These are phyloP conservation scores for Remorina albescens DNA, from an alignment of 2,797 vertebrate species.

Conservation along the genomic window DNA sequence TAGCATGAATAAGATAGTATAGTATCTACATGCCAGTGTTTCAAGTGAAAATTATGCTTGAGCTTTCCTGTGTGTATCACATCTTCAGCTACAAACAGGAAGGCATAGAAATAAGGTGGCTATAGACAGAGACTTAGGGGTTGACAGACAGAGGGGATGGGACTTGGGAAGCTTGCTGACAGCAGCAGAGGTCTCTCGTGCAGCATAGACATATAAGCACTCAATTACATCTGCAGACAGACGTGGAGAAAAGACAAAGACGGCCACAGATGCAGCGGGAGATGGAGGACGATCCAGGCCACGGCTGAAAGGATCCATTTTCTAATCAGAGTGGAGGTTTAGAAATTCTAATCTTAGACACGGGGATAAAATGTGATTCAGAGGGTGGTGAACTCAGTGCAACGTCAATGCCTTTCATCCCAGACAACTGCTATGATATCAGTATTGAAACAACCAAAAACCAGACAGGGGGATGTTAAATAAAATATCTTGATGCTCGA, in stretches of 20 bases:
- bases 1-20: neutral
- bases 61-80: constrained; percentile 8
- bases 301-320: constrained; percentile 31
- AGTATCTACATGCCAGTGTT: constrained; percentile 1
- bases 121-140: constrained; percentile 49
- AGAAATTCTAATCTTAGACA: constrained; percentile 22
- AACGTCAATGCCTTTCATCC: neutral
- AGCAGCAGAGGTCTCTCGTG: constrained; percentile 47
- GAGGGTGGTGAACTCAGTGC: neutral
- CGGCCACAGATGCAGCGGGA: constrained; percentile 27
- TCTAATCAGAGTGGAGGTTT: constrained; percentile 42
- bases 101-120: constrained; percentile 50
- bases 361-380: constrained; percentile 3
- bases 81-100: constrained; percentile 35
- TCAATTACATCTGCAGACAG: constrained; percentile 64
- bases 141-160: constrained; percentile 57
- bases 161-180: constrained; percentile 46
- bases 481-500: no score
- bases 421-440: neutral
- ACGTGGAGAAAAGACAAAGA: constrained; percentile 38
- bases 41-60: constrained; percentile 8
- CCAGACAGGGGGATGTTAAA: no score
- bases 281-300: constrained; percentile 15
- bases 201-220: constrained; percentile 18
- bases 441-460: no score